Conservation (phyloP, 2,888 invertebrate species). For the Drosophila macrospina region DNA sequence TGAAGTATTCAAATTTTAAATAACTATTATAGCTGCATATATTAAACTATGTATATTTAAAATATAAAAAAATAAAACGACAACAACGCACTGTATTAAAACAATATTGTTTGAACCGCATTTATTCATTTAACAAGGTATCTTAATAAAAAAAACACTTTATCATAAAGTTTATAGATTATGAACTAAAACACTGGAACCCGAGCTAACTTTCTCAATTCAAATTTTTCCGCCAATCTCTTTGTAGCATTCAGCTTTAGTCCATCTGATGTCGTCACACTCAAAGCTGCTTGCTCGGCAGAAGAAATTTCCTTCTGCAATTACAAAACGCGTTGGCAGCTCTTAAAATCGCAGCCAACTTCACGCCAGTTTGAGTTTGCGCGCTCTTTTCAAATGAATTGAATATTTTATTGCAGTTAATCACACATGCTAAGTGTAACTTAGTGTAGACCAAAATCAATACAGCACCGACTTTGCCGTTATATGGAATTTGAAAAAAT, state of each 20-base stretch:
- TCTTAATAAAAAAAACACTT: not conserved
- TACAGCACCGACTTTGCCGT: too few species aligned
- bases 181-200: not conserved
- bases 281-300: conserved; percentile 17
- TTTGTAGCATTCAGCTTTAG: conserved; percentile 14
- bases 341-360: not conserved
- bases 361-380: not conserved
- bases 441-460: too few species aligned
- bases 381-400: not conserved
- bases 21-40: conserved; percentile 77
- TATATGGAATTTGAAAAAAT: too few species aligned
- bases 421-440: too few species aligned
- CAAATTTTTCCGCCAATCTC: not conserved
- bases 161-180: not conserved
- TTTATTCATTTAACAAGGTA: not conserved
- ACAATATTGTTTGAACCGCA: not conserved
- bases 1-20: conserved; percentile 75
- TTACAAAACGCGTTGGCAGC: conserved; percentile 1
- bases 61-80: conserved; percentile 63
- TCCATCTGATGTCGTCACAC: fast-evolving
- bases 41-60: conserved; percentile 70
- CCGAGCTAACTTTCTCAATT: not conserved
- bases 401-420: not conserved
- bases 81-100: conserved; percentile 67
- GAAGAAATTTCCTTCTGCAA: not conserved